Evolutionary conservation across 1,140 invertebrate genomes (phyloP).

Genomic region (Nasonia vitripennis): DNA sequence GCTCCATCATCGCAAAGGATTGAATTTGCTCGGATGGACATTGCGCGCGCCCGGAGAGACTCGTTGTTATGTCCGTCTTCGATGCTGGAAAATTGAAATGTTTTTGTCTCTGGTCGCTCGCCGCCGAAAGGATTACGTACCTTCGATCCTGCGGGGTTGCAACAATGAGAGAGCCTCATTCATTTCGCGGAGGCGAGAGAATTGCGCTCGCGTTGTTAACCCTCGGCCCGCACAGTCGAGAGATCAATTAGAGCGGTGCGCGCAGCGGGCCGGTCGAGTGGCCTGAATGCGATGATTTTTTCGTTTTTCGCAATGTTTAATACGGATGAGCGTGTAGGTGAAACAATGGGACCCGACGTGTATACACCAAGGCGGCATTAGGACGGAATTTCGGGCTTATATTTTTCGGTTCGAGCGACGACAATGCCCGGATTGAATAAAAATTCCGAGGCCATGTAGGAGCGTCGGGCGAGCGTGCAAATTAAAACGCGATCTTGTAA

Average conservation of each 20-base stretch:
- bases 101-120: slow-evolving; percentile 24
- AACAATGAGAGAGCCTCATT: slow-evolving; percentile 19
- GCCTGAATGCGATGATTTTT: not conserved
- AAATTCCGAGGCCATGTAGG: not conserved
- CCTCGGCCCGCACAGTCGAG: too few relatives aligned
- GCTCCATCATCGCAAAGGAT: slow-evolving; percentile 8
- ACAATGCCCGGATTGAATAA: not conserved
- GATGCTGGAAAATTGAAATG: slow-evolving; percentile 4
- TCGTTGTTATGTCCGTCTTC: slow-evolving; percentile 20
- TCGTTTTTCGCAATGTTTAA: not conserved
- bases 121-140: not conserved
- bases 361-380: not conserved
- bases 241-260: not conserved
- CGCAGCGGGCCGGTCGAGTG: not conserved
- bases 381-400: too few relatives aligned
- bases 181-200: not conserved
- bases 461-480: not conserved
- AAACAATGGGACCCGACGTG: not conserved
- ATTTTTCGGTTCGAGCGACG: too few relatives aligned
- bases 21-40: slow-evolving; percentile 10
- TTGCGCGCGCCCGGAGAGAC: not conserved
- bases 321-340: not conserved
- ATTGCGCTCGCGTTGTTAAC: slow-evolving; percentile 4
- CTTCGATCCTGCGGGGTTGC: not conserved
- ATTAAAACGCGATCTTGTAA: too few relatives aligned